Base-by-base conservation (phyloP, 2,797 vertebrate species). In the Halcyon smyrnensis region DNA sequence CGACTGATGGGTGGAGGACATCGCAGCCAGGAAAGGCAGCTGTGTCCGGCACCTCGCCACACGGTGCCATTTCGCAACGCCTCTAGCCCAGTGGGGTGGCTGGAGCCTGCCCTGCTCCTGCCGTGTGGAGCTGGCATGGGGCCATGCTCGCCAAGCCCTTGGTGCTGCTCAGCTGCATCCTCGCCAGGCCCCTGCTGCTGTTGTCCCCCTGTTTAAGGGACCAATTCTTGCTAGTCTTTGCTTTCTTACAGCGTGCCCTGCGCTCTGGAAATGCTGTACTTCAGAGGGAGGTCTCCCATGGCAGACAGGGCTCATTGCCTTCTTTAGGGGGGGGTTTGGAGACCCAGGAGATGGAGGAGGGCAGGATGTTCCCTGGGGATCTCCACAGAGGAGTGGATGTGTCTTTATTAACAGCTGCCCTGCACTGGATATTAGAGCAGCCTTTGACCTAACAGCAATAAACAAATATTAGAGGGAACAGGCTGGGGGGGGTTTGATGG, bases 141-240 rank as follows among this genome's bases (percentile, higher is more conserved):
- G 68, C 24, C 1, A 0, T 1, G 16, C 57, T 9, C 1, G 4
- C 32, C 82, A 68, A 71, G 36, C 20, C 46, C 64, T 28, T 0
- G 0, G 34, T 53, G 84, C 34, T 64, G 27, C 34, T 84, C 65
- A 45, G 32, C 46, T 46, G 30, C 19, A 4, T 53, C 75, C 45
- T 53, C 1, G 1, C 64, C 25, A 36, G 43, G 37, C 53, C 50
- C 36, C 57, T 1, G 1, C n/a, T 59, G 71, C 30, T 32, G 15
- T 27, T 12, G 20, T 64, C 48, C 32, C 48, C 32, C 53, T 20
- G 11, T 53, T 43, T 16, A 46, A 68, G 37, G 36, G 73, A 46
- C 25, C 39, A 1, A 7, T 60, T 75, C 46, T 60, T 64, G 11
- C 48, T 85, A 5, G 28, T 62, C 41, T 67, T 27, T 43, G 15